Percentiles rank a stretch among this genome's conserved stretches.
Conservation (phyloP, 1,140 invertebrate species). For the Camponotus pennsylvanicus region DNA sequence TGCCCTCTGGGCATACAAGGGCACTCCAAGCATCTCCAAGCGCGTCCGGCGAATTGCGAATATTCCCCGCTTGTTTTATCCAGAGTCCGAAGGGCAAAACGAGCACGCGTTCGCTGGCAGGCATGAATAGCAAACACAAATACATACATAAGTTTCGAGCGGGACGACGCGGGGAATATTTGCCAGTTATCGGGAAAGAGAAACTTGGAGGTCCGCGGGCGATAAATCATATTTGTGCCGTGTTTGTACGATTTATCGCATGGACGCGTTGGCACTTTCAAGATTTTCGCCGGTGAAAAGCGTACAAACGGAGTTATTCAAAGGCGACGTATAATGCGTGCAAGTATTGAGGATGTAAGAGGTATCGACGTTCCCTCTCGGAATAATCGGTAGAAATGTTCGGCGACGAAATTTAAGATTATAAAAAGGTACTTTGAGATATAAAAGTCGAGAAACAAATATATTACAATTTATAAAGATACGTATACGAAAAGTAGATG, state of each 20-base stretch:
- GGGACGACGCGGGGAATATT: conserved; percentile 43
- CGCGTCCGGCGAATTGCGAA: conserved; percentile 27
- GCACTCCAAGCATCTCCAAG: background rate
- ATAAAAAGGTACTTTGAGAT: background rate
- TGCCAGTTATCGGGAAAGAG: conserved; percentile 42
- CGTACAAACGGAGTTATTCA: conserved; percentile 26
- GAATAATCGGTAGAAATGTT: conserved; percentile 27
- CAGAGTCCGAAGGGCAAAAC: conserved; percentile 12
- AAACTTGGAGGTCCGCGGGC: conserved; percentile 32
- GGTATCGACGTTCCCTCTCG: conserved; percentile 19
- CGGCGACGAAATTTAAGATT: background rate
- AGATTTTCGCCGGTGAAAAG: conserved; percentile 40
- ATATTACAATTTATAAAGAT: background rate
- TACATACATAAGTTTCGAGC: conserved; percentile 45
- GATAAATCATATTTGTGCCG: conserved; percentile 44
- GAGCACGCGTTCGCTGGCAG: conserved; percentile 12
- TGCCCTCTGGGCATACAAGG: background rate
- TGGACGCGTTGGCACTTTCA: conserved; percentile 52
- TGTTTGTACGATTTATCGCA: conserved; percentile 51
- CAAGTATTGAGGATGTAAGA: conserved; percentile 15
- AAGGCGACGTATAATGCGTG: conserved; percentile 11
- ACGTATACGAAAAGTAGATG: background rate
- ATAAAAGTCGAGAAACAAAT: background rate
- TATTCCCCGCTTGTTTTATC: conserved; percentile 54
- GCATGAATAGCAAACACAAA: conserved; percentile 54